Base-by-base conservation (phyloP, 2,888 invertebrate genomes). In the Aphodius granarius region DNA sequence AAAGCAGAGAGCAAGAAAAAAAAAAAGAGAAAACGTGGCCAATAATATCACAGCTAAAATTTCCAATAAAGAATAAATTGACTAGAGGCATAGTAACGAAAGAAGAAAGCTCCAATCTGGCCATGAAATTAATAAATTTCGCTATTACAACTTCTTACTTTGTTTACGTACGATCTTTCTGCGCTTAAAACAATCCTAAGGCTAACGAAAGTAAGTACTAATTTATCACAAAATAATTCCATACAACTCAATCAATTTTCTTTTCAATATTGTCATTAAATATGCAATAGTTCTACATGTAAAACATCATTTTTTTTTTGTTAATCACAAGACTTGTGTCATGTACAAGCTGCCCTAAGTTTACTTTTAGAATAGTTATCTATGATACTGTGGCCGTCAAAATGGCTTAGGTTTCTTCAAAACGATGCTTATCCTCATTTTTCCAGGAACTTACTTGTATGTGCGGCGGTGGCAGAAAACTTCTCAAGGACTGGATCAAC, bases 371-470 rank as follows among this genome's bases (percentile, higher is more conserved):
- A 43, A 68, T 68, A 68, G 68, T 19, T 68, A 62, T 66, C 22
- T 72, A 21, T 21, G 20, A 73, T 71, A 68, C 66, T 62, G 71
- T 23, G 64, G 43, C 64, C 17, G 21, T 22, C 62, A 63, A 17
- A 64, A 22, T 66, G 73, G 75, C 43, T 83, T 85, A 85, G 73
- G 85, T 85, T 78, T 87, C 87, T 73, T 87, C 87, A 77, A 85
- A 87, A 77, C 91, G 90, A 86, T 91, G 91, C 81, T 91, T 91
- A 84, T 94, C 94, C 86, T 95, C 95, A 84, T 94, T 95, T 87
- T 95, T 95, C 95, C 95, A 95, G 77, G 95, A 95, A 79, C 94
- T 95, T 74, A 95, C 95, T 83, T 95, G 95, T 84, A 95, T 95
- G 85, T 95, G 95, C 5, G 95, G 95, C 22, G 95, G 95, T 76